A percentile compares a stretch with the other conserved stretches of the same genome.
phyloP scores from a whole-genome alignment of 2,888 invertebrate genomes.

The Conops quadrifasciatus region DNA sequence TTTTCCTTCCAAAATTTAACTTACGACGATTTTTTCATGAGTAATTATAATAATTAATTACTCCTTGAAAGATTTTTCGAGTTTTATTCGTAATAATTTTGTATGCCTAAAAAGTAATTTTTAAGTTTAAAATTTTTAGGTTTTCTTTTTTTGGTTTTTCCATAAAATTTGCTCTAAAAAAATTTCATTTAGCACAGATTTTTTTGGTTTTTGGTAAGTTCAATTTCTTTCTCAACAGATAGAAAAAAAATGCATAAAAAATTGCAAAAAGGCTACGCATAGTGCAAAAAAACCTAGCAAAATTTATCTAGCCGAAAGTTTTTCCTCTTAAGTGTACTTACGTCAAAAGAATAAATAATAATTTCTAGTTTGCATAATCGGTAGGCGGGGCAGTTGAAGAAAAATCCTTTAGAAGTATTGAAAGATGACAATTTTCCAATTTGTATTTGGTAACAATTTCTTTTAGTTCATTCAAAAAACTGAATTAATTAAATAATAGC shows the following conservation, averaged over 20 bases:
- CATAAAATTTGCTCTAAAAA: constrained; percentile 62
- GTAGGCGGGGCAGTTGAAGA: no score
- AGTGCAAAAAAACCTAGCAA: constrained; percentile 33
- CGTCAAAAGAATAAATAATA: not conserved
- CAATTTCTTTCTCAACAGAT: constrained; percentile 19
- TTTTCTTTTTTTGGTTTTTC: constrained; percentile 38
- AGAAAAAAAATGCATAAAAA: constrained; percentile 37
- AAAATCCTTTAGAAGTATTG: no score
- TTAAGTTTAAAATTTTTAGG: constrained; percentile 34
- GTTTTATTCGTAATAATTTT: constrained; percentile 24
- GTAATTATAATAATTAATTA: constrained; percentile 12
- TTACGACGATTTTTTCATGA: constrained; percentile 13
- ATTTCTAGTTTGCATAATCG: not conserved
- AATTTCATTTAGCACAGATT: constrained; percentile 57
- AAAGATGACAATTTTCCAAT: no score
- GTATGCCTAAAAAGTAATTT: constrained; percentile 26
- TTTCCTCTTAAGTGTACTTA: constrained; percentile 31
- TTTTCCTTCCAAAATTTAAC: constrained; percentile 37
- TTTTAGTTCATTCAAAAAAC: no score
- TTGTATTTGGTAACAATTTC: no score
- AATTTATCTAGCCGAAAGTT: constrained; percentile 35
- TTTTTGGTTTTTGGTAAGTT: not conserved
- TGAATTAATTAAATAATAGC: no score
- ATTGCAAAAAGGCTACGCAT: constrained; percentile 50
- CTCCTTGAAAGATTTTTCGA: constrained; percentile 20